phyloP scores from a whole-genome alignment of 2,797 vertebrate genomes.

The Catamblyrhynchus diadema region DNA sequence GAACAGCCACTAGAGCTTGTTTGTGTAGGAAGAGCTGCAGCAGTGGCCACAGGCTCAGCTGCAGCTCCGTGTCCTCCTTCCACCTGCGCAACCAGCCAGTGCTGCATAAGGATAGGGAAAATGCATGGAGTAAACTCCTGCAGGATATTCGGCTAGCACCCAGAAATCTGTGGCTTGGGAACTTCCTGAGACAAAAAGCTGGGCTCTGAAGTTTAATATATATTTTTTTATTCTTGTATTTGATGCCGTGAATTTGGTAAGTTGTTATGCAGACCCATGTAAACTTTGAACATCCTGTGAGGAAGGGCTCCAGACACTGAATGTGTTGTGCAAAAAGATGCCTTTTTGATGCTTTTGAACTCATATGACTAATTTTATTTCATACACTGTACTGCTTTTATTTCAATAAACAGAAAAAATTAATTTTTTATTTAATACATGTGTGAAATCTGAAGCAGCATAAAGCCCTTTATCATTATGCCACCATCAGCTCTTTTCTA shows the following conservation, averaged over 20 bases:
- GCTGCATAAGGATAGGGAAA: background rate
- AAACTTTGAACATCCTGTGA: background rate
- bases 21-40: background rate
- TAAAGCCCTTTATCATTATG: background rate
- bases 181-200: background rate
- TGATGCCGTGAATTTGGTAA: background rate
- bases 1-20: background rate
- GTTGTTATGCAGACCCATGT: background rate
- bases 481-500: background rate
- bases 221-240: background rate
- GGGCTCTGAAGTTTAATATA: background rate
- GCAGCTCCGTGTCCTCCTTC: rapidly evolving
- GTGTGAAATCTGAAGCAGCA: background rate
- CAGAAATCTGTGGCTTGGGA: background rate
- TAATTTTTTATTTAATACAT: background rate
- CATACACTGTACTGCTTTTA: background rate
- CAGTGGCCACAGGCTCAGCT: background rate
- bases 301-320: background rate
- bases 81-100: rapidly evolving
- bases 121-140: rapidly evolving
- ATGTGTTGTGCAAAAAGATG: background rate
- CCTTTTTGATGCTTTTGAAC: background rate
- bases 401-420: background rate
- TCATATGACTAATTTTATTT: background rate
- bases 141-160: background rate